Evolutionary conservation across 2,113 vertebrate genomes (phyloP).

Genomic region (Amphiprion ocellaris): DNA sequence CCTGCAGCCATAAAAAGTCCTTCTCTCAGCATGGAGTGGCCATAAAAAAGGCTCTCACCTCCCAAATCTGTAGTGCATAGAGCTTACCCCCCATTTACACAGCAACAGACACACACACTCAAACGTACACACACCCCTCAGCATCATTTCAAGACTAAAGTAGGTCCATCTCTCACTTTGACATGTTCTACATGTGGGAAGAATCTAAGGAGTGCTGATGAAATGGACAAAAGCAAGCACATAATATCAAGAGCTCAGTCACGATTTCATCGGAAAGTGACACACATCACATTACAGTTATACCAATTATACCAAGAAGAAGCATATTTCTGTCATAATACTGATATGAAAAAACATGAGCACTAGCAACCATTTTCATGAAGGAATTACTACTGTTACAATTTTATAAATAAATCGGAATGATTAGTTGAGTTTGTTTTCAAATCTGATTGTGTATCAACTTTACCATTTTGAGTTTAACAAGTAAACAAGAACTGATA

Average conservation of each 20-base stretch:
- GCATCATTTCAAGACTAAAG: constrained; percentile 59
- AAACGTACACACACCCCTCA: constrained; percentile 46
- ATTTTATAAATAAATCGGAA: constrained; percentile 50
- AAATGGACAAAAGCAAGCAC: constrained; percentile 44
- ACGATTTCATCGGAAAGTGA: constrained; percentile 51
- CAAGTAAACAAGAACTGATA: constrained; percentile 16
- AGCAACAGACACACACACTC: constrained; percentile 49
- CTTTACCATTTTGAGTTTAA: constrained; percentile 17
- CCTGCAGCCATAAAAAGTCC: constrained; percentile 74
- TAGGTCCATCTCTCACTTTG: constrained; percentile 71
- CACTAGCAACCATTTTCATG: constrained; percentile 16
- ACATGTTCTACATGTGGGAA: constrained; percentile 71
- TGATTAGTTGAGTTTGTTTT: constrained; percentile 12
- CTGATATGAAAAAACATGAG: constrained; percentile 24
- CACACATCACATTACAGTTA: constrained; percentile 46
- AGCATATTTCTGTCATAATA: constrained; percentile 44
- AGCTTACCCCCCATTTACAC: constrained; percentile 54
- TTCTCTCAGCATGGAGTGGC: constrained; percentile 71
- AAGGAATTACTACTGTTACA: constrained; percentile 50
- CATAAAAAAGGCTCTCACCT: constrained; percentile 77
- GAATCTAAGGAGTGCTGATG: constrained; percentile 58
- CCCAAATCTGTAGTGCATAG: constrained; percentile 58
- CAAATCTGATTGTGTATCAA: constrained; percentile 12
- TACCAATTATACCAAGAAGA: constrained; percentile 15
- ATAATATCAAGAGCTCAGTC: constrained; percentile 37